These are phyloP conservation scores for Drosophila longiperda DNA, from an alignment of 2,888 invertebrate species.

Conservation along the genomic window DNA sequence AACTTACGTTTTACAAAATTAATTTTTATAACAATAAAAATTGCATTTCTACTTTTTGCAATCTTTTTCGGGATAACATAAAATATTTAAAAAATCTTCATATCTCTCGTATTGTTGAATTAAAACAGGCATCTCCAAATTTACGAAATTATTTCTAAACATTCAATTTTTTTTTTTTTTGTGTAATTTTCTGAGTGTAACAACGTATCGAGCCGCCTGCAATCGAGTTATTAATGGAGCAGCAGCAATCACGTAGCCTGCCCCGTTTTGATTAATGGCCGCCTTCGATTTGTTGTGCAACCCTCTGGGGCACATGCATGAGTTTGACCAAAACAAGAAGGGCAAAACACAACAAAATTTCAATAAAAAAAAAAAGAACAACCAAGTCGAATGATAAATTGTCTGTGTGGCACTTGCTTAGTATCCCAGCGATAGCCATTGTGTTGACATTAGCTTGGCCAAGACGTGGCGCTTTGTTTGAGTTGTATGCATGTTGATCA, in stretches of 20 bases:
- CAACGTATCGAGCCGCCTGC: constrained; percentile 20
- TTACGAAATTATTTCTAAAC: neutral
- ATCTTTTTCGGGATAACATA: too few species aligned
- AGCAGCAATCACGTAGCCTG: constrained; percentile 66
- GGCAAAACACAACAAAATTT: constrained; percentile 56
- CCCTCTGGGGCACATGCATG: constrained; percentile 26
- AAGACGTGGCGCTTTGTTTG: constrained; percentile 58
- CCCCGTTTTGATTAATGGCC: constrained; percentile 70
- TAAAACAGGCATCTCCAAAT: neutral
- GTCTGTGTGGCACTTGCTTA: constrained; percentile 56
- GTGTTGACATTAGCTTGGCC: constrained; percentile 66
- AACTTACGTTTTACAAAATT: too few species aligned
- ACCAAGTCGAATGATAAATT: constrained; percentile 49
- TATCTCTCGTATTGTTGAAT: neutral
- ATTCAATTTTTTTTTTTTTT: neutral
- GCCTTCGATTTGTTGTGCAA: constrained; percentile 48
- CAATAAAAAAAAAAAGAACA: constrained; percentile 28
- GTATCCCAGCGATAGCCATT: constrained; percentile 42
- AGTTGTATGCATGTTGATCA: constrained; percentile 62
- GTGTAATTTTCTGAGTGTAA: neutral
- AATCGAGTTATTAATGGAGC: constrained; percentile 67
- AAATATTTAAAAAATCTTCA: too few species aligned
- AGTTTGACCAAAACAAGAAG: constrained; percentile 55
- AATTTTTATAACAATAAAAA: too few species aligned
- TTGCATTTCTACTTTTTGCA: too few species aligned